Evolutionary conservation across 2,113 vertebrate genomes (phyloP).

Genomic region (Indicator maculatus): DNA sequence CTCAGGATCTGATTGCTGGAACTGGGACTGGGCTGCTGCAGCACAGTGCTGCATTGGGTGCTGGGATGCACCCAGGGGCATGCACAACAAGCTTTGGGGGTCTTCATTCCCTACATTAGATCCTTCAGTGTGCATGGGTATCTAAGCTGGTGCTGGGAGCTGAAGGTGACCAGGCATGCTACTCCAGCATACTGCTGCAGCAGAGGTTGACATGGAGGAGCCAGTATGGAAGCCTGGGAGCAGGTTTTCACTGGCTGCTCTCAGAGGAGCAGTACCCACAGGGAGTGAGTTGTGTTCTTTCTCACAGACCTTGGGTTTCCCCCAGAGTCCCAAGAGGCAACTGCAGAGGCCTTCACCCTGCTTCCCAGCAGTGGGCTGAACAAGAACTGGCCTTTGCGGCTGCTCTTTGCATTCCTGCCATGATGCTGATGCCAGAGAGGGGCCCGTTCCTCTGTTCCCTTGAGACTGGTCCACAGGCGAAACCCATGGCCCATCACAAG

Average conservation of each 20-base stretch:
- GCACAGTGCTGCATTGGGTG: background rate
- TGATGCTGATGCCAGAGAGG: background rate
- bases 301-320: slow-evolving; percentile 29
- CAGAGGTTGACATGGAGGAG: background rate
- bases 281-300: slow-evolving; percentile 19
- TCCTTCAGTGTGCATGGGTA: background rate
- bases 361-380: background rate
- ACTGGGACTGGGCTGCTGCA: background rate
- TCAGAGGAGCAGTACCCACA: background rate
- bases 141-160: background rate
- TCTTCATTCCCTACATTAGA: background rate
- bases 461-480: background rate
- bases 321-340: background rate
- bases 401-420: slow-evolving; percentile 23
- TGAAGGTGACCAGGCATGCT: background rate
- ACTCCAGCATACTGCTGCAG: background rate
- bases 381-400: background rate
- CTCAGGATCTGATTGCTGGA: background rate
- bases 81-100: background rate
- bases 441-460: background rate
- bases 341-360: background rate
- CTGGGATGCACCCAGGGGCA: background rate
- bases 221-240: background rate
- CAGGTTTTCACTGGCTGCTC: background rate
- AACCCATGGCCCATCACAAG: accelerated